A percentile compares a stretch with the other conserved stretches of the same genome.
Evolutionary conservation across 2,888 invertebrate genomes (phyloP).

Genomic region (Unio delphinus): DNA sequence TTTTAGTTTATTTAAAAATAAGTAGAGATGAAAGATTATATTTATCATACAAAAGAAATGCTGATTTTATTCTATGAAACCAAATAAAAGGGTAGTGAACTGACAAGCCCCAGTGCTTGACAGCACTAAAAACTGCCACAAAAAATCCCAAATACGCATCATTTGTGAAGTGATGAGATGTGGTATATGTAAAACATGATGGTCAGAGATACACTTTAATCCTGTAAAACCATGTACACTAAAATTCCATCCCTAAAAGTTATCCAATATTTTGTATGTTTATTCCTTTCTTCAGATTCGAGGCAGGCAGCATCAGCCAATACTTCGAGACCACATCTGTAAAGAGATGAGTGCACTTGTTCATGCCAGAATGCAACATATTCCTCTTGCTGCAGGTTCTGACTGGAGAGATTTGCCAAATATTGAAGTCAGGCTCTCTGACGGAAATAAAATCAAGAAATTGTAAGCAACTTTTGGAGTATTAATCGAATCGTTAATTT

Average conservation of each 20-base stretch:
- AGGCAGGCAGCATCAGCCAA: slow-evolving; percentile 75
- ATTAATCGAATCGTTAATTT: not conserved
- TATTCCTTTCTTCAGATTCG: slow-evolving; percentile 74
- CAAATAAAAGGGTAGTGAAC: too few relatives aligned
- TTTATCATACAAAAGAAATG: too few relatives aligned
- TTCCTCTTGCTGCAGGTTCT: slow-evolving; percentile 83
- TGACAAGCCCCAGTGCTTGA: too few relatives aligned
- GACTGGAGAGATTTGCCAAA: slow-evolving; percentile 92
- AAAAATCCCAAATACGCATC: too few relatives aligned
- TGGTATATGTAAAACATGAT: too few relatives aligned
- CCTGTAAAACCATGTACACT: too few relatives aligned
- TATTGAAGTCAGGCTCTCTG: slow-evolving; percentile 79
- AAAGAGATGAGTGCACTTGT: slow-evolving; percentile 88
- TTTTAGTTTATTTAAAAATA: too few relatives aligned
- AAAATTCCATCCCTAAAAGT: not conserved
- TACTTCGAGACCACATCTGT: slow-evolving; percentile 84
- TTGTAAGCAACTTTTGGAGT: slow-evolving; percentile 72
- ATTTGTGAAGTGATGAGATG: too few relatives aligned
- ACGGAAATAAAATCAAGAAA: slow-evolving; percentile 80
- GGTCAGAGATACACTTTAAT: too few relatives aligned
- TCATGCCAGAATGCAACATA: slow-evolving; percentile 82
- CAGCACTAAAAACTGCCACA: too few relatives aligned
- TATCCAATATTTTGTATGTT: not conserved
- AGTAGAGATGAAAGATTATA: too few relatives aligned
- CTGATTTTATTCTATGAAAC: too few relatives aligned